Conservation (phyloP, 2,113 vertebrate species). For the Dasyurus viverrinus region DNA sequence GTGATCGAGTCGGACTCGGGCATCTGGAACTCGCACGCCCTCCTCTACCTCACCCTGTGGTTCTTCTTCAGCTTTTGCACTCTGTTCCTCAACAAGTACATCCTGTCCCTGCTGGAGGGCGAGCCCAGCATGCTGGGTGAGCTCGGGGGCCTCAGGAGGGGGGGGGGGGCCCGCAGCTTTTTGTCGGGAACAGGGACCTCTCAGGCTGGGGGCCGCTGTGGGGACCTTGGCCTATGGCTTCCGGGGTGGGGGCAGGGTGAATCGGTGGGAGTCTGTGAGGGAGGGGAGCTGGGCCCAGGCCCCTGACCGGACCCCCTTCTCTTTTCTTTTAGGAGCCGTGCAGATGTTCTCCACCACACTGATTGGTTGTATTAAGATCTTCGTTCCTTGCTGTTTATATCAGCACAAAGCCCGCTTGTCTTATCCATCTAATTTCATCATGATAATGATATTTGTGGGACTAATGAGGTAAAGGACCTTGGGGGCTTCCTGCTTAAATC, state of each 20-base stretch:
- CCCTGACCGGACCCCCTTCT: background rate
- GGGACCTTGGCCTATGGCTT: no score
- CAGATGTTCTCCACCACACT: constrained; percentile 97
- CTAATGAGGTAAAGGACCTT: constrained; percentile 89
- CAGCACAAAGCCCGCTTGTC: constrained; percentile 92
- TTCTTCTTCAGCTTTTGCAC: constrained; percentile 99
- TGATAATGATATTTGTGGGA: constrained; percentile 98
- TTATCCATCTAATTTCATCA: constrained; percentile 94
- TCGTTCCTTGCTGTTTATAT: constrained; percentile 93
- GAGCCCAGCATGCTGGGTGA: constrained; percentile 97
- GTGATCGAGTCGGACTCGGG: constrained; percentile 93
- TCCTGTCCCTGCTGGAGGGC: constrained; percentile 93
- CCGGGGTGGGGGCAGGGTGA: no score
- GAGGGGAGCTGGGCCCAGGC: background rate
- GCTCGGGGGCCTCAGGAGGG: background rate
- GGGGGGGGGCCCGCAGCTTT: no score
- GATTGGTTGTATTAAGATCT: constrained; percentile 94
- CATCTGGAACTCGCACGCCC: constrained; percentile 89
- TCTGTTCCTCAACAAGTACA: constrained; percentile 98
- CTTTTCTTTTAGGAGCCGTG: constrained; percentile 87
- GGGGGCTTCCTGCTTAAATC: background rate
- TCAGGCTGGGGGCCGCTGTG: no score
- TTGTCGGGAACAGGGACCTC: no score
- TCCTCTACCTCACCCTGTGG: constrained; percentile 92
- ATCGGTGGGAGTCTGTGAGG: no score